Evolutionary conservation across 2,113 vertebrate genomes (phyloP).

Genomic region (Irena cyanogastra): DNA sequence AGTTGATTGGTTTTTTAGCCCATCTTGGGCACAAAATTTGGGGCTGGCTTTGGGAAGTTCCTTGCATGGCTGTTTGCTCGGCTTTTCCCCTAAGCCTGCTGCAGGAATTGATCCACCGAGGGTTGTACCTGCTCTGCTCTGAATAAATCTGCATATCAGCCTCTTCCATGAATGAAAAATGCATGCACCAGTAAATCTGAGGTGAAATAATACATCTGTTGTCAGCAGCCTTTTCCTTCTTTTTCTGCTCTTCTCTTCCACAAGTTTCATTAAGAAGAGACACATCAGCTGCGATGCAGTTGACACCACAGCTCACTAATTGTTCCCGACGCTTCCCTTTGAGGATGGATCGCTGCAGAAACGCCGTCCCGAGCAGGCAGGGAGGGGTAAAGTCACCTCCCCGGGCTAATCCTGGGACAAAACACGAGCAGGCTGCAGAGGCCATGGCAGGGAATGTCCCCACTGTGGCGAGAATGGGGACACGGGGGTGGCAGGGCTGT

Average conservation of each 20-base stretch:
- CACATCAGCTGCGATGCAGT: not conserved
- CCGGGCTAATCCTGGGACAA: not conserved
- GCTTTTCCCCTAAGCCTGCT: not conserved
- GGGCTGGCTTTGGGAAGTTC: not conserved
- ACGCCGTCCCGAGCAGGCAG: not conserved
- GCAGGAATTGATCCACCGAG: not conserved
- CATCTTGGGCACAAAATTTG: not conserved
- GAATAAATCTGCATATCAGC: not conserved
- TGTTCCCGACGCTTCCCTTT: slow-evolving; percentile 22
- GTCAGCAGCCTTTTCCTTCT: not conserved
- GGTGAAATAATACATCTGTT: slow-evolving; percentile 5
- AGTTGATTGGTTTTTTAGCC: not conserved
- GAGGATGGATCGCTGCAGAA: not conserved
- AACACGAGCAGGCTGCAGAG: not conserved
- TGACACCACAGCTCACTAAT: slow-evolving; percentile 2
- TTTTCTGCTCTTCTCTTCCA: not conserved
- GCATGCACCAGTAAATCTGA: not conserved
- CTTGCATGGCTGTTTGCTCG: rapidly evolving
- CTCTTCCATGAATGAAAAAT: slow-evolving; percentile 7
- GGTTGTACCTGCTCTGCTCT: not conserved
- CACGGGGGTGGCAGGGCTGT: rapidly evolving
- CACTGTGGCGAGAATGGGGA: rapidly evolving
- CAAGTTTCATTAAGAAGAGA: slow-evolving; percentile 30
- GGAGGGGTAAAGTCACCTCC: not conserved
- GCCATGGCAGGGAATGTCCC: not conserved